A percentile compares a stretch with the other conserved stretches of the same genome.
Evolutionary conservation across 2,113 vertebrate species (phyloP).

Genomic region (Junco hyemalis): DNA sequence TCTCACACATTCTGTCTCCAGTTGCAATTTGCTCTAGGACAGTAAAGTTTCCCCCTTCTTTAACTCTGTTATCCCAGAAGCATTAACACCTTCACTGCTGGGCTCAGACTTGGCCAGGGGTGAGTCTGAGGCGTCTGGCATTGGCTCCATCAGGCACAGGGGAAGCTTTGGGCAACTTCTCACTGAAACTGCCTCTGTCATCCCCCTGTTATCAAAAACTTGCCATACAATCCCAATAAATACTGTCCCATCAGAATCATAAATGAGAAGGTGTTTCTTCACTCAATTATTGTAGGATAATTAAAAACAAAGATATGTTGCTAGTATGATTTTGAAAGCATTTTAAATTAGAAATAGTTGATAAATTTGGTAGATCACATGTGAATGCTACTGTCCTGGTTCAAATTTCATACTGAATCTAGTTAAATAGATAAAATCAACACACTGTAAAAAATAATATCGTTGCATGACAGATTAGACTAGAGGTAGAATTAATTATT

Average conservation of each 20-base stretch:
- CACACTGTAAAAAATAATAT: not conserved
- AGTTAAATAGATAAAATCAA: not conserved
- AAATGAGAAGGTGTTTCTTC: constrained; percentile 13
- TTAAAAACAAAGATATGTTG: not conserved
- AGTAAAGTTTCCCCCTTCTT: not conserved
- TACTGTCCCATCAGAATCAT: not conserved
- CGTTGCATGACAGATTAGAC: not conserved
- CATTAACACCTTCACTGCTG: fast-evolving
- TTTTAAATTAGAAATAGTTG: constrained; percentile 4
- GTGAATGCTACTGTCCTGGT: not conserved
- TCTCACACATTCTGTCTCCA: not conserved
- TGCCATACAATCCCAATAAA: not conserved
- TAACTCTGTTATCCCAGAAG: not conserved
- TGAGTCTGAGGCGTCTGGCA: not conserved
- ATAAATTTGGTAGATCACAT: not conserved
- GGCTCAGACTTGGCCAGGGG: not conserved
- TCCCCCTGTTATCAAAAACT: not conserved
- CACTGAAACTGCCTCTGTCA: fast-evolving
- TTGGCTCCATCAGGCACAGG: not conserved
- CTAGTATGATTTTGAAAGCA: not conserved
- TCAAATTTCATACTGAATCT: constrained; percentile 1
- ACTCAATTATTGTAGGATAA: not conserved
- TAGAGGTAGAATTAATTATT: not conserved
- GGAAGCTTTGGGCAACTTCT: not conserved
- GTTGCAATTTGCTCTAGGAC: not conserved